Evolutionary conservation across 2,113 vertebrate species (phyloP).

Genomic region (Chauna torquata): DNA sequence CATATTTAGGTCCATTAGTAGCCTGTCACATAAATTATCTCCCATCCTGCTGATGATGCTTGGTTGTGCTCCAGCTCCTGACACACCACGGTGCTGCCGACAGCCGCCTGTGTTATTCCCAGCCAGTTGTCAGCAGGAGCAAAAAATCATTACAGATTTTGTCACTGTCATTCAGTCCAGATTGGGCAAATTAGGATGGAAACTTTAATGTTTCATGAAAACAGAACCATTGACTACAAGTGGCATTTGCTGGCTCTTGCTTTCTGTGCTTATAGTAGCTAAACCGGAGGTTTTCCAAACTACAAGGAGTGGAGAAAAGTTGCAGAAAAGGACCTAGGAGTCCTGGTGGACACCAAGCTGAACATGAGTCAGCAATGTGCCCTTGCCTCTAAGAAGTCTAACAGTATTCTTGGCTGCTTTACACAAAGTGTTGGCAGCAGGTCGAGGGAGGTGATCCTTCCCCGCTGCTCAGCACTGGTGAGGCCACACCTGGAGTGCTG

Average conservation of each 20-base stretch:
- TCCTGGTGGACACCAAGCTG: not conserved
- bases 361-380: not conserved
- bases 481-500: not conserved
- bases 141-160: slow-evolving; percentile 42
- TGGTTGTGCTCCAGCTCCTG: slow-evolving; percentile 40
- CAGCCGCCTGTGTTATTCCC: not conserved
- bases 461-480: not conserved
- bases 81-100: not conserved
- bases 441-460: not conserved
- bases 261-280: not conserved
- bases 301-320: not conserved
- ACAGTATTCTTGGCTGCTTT: not conserved
- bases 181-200: slow-evolving; percentile 42
- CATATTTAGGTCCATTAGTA: slow-evolving; percentile 39
- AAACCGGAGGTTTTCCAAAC: not conserved
- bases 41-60: not conserved
- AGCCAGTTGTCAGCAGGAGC: slow-evolving; percentile 8
- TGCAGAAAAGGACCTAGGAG: not conserved
- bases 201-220: slow-evolving; percentile 31
- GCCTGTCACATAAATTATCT: slow-evolving; percentile 46
- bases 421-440: not conserved
- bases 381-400: not conserved
- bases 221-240: not conserved
- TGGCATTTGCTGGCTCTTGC: not conserved
- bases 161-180: slow-evolving; percentile 25